phyloP scores from a whole-genome alignment of 92 coral and sea anemone genomes.

The Pocillopora grandis region DNA sequence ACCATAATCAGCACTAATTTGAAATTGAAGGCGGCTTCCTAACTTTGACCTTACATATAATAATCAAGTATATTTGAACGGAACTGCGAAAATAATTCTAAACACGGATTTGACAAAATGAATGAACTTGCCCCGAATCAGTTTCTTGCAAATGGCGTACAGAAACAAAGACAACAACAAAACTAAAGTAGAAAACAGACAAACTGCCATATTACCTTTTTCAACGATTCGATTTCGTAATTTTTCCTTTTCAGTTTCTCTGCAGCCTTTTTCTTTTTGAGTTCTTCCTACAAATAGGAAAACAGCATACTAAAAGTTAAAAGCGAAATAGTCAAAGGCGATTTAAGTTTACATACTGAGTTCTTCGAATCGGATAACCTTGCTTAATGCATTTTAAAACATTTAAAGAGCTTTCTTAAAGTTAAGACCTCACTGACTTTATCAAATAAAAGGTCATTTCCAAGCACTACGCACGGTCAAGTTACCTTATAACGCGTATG shows the following conservation, averaged over 20 bases:
- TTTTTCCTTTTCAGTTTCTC: conserved; percentile 84
- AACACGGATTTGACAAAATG: no score
- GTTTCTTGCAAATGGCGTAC: not conserved
- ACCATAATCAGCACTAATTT: no score
- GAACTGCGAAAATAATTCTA: no score
- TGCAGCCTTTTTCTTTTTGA: conserved; percentile 73
- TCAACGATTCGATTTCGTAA: conserved; percentile 89
- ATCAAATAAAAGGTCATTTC: not conserved
- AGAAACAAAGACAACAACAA: not conserved
- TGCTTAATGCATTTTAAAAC: no score
- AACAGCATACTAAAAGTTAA: not conserved
- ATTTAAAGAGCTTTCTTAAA: not conserved
- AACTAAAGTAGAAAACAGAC: not conserved
- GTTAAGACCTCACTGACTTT: not conserved
- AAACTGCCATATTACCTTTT: conserved; percentile 61
- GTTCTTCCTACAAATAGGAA: conserved; percentile 65
- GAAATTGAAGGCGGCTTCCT: no score
- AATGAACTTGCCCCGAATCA: no score
- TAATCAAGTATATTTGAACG: no score
- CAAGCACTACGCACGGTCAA: not conserved
- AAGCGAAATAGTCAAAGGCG: not conserved
- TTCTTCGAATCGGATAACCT: no score
- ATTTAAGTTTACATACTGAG: no score
- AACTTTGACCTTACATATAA: no score
- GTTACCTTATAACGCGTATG: conserved; percentile 74